phyloP scores from a whole-genome alignment of 2,797 vertebrate species.

The Hybognathus amarus region DNA sequence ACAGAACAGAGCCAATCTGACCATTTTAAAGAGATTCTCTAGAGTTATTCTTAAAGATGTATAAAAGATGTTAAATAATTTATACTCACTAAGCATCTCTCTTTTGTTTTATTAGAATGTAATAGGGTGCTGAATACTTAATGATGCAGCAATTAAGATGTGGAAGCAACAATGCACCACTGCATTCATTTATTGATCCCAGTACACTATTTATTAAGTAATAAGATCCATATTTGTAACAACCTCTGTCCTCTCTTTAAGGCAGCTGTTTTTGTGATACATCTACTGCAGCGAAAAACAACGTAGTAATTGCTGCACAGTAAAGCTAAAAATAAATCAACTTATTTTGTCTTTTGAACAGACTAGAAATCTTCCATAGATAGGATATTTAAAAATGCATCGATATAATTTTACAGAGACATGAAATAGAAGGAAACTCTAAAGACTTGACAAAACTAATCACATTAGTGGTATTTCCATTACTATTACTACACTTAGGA shows the following conservation, averaged over 20 bases:
- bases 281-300: neutral
- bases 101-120: conserved; percentile 14
- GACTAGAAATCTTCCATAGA: neutral
- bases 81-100: neutral
- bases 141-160: conserved; percentile 17
- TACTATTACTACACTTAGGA: neutral
- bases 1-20: neutral
- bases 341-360: neutral
- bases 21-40: neutral
- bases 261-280: neutral
- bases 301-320: neutral
- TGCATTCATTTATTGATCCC: conserved; percentile 24
- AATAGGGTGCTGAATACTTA: conserved; percentile 17
- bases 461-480: neutral
- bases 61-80: conserved; percentile 19
- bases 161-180: neutral
- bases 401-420: neutral
- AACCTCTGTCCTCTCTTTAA: neutral
- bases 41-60: neutral
- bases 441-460: neutral
- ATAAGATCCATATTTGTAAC: neutral
- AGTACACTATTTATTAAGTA: conserved; percentile 23
- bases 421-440: neutral
- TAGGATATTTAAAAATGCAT: neutral
- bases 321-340: conserved; percentile 1